Percentiles rank a stretch among this genome's conserved stretches.
Evolutionary conservation across 2,888 invertebrate species (phyloP).

Genomic region (Cerceris rybyensis): DNA sequence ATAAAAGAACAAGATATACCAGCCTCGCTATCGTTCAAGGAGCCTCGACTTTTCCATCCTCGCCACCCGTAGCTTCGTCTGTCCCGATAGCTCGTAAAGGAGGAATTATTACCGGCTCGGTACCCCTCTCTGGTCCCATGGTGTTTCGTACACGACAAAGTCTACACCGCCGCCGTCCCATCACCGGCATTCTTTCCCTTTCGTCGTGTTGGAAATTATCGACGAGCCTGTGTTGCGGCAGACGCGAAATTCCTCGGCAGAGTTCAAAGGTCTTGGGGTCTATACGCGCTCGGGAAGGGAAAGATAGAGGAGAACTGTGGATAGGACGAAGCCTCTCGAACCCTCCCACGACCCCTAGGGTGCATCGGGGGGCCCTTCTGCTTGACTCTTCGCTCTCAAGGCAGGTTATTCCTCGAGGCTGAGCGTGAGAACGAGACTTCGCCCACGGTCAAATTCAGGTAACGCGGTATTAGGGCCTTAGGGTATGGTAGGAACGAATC

Average conservation of each 20-base stretch:
- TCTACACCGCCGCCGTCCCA: conserved; percentile 21
- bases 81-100: conserved; percentile 10
- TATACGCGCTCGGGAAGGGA: conserved; percentile 36
- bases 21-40: background rate
- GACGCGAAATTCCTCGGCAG: conserved; percentile 68
- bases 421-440: conserved; percentile 75
- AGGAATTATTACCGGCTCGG: conserved; percentile 5
- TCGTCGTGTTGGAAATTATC: conserved; percentile 54
- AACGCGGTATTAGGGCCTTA: conserved; percentile 74
- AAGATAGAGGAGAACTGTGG: conserved; percentile 38
- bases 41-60: conserved; percentile 12
- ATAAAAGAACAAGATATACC: background rate
- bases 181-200: conserved; percentile 2
- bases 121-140: conserved; percentile 17
- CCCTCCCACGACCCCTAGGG: conserved; percentile 75
- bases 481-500: conserved; percentile 53
- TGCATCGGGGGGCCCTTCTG: conserved; percentile 45
- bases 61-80: background rate
- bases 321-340: conserved; percentile 58
- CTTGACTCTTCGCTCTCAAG: conserved; percentile 17
- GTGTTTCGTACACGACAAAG: background rate
- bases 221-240: conserved; percentile 30
- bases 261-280: conserved; percentile 73
- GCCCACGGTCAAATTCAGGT: conserved; percentile 75
- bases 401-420: conserved; percentile 47